A percentile compares a stretch with the other conserved stretches of the same genome.
These are phyloP conservation scores for Heterocephalus glaber DNA, from an alignment of 2,113 vertebrate genomes.

Conservation along the genomic window DNA sequence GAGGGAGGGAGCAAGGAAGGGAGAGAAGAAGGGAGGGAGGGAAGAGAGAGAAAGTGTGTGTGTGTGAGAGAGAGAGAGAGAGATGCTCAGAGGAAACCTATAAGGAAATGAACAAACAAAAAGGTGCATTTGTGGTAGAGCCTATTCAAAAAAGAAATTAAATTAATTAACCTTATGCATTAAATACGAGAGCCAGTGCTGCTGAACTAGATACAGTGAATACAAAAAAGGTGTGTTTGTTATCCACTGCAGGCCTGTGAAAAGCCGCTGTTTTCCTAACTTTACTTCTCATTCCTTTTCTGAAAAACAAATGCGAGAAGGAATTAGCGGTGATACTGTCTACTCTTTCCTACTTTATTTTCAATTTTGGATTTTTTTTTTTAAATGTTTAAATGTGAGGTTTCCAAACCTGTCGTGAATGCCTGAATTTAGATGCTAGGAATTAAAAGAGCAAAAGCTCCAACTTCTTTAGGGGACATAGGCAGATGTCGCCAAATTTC, in stretches of 20 bases:
- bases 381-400: background rate
- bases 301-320: background rate
- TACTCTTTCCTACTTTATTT: background rate
- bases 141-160: background rate
- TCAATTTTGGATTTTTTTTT: background rate
- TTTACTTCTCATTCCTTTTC: background rate
- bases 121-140: accelerated
- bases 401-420: background rate
- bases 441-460: background rate
- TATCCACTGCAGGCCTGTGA: accelerated
- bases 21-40: background rate
- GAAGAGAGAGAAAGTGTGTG: background rate
- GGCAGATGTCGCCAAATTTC: accelerated
- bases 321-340: background rate
- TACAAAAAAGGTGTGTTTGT: background rate
- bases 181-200: background rate
- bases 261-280: background rate
- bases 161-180: background rate
- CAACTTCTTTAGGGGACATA: accelerated
- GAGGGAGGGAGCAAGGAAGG: background rate
- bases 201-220: background rate
- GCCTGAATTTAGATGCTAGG: no score
- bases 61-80: background rate
- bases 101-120: background rate
- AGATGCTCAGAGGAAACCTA: background rate